A percentile compares a stretch with the other conserved stretches of the same genome.
These are phyloP conservation scores for Ceratothoa steindachneri DNA, from an alignment of 2,888 invertebrate species.

Conservation along the genomic window DNA sequence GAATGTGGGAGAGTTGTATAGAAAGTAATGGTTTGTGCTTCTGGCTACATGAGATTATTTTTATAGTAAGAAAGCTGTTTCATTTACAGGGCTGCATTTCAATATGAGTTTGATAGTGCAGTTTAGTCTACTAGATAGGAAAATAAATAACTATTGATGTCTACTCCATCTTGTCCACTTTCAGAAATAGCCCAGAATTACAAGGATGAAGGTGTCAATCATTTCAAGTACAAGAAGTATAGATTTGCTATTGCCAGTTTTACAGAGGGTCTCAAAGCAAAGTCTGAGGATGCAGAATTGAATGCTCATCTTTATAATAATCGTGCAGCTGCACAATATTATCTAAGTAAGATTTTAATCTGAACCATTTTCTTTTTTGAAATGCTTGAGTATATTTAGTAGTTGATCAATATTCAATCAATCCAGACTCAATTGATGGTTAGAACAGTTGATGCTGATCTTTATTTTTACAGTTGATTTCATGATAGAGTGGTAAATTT, in stretches of 20 bases:
- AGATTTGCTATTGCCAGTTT: conserved; percentile 78
- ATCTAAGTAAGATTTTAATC: conserved; percentile 60
- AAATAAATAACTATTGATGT: too few species aligned
- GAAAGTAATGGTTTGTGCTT: too few species aligned
- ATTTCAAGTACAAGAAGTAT: conserved; percentile 91
- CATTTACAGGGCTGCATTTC: too few species aligned
- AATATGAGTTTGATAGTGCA: too few species aligned
- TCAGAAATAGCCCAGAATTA: conserved; percentile 77
- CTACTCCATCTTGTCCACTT: neutral
- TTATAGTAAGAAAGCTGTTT: too few species aligned
- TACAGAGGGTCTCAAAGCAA: conserved; percentile 79
- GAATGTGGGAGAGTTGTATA: too few species aligned
- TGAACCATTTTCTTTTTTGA: neutral
- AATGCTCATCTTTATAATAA: conserved; percentile 85
- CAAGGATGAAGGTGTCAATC: conserved; percentile 93
- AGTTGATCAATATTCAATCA: conserved; percentile 10
- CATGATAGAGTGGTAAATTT: too few species aligned
- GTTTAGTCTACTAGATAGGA: too few species aligned
- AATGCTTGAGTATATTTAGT: neutral
- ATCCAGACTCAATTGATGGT: too few species aligned
- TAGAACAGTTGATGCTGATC: too few species aligned
- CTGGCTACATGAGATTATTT: too few species aligned
- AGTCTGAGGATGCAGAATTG: conserved; percentile 66
- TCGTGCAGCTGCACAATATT: conserved; percentile 81
- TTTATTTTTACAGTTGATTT: too few species aligned